Percentiles rank a stretch among this genome's conserved stretches.
Conservation (phyloP, 2,888 invertebrate species). For the Heliconius ethilla region DNA sequence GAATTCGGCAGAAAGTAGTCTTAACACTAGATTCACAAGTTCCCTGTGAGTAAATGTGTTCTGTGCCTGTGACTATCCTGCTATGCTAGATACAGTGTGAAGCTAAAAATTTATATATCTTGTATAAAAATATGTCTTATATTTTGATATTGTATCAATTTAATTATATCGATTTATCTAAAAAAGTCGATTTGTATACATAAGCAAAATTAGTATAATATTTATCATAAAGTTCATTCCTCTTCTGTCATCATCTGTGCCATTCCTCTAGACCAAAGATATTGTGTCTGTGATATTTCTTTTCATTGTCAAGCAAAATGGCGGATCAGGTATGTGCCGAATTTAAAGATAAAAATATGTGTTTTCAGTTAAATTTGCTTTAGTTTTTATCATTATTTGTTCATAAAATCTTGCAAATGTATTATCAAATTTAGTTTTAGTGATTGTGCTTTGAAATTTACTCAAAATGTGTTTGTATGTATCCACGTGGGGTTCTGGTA, state of each 20-base stretch:
- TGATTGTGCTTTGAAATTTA: slow-evolving; percentile 34
- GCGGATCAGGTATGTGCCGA: slow-evolving; percentile 89
- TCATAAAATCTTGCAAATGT: slow-evolving; percentile 4
- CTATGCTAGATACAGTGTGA: too few species aligned
- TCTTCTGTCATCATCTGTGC: neutral
- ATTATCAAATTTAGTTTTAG: slow-evolving; percentile 13
- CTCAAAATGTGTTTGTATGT: slow-evolving; percentile 20
- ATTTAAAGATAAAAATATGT: slow-evolving; percentile 58
- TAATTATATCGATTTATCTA: neutral
- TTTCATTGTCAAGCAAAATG: slow-evolving; percentile 86
- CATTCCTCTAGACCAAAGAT: neutral
- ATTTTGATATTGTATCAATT: too few species aligned
- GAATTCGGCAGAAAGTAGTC: too few species aligned
- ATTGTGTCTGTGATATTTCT: slow-evolving; percentile 59
- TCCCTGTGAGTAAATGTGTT: too few species aligned
- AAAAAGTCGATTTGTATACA: neutral
- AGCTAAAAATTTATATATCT: too few species aligned
- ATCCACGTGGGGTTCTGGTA: slow-evolving; percentile 41
- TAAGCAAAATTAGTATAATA: neutral
- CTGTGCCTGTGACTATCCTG: too few species aligned
- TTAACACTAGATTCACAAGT: too few species aligned
- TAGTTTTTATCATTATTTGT: slow-evolving; percentile 4
- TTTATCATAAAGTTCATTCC: neutral
- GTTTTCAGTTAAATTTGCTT: slow-evolving; percentile 40
- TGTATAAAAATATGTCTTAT: too few species aligned